phyloP scores from a whole-genome alignment of 1,140 invertebrate species.

The Neodiprion fabricii region DNA sequence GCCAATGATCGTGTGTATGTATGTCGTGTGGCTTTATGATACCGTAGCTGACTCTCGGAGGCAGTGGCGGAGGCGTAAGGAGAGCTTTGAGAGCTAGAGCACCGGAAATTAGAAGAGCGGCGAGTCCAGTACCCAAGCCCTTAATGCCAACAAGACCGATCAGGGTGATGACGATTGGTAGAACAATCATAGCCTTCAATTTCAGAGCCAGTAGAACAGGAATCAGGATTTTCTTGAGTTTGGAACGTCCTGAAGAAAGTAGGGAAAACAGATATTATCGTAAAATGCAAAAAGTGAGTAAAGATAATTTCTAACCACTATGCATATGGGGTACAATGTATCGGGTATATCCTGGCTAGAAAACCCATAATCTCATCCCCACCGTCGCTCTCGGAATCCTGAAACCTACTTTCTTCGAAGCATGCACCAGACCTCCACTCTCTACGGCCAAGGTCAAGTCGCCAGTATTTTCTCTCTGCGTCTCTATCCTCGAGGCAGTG shows the following conservation, averaged over 20 bases:
- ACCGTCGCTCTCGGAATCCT: slow-evolving; percentile 7
- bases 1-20: slow-evolving; percentile 59
- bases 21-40: slow-evolving; percentile 57
- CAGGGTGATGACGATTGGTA: slow-evolving; percentile 68
- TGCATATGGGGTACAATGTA: too few relatives aligned
- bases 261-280: slow-evolving; percentile 19
- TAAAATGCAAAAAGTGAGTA: slow-evolving; percentile 9
- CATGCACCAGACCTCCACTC: slow-evolving; percentile 8
- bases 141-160: slow-evolving; percentile 71
- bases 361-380: neutral
- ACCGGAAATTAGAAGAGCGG: slow-evolving; percentile 67
- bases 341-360: slow-evolving; percentile 25
- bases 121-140: slow-evolving; percentile 68
- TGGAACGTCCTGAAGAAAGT: slow-evolving; percentile 65
- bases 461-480: slow-evolving; percentile 25
- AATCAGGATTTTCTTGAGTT: slow-evolving; percentile 68
- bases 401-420: slow-evolving; percentile 48
- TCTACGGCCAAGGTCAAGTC: slow-evolving; percentile 47
- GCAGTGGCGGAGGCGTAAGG: slow-evolving; percentile 47
- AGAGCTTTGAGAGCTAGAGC: slow-evolving; percentile 62
- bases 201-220: slow-evolving; percentile 69
- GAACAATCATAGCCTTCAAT: slow-evolving; percentile 67
- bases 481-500: slow-evolving; percentile 7
- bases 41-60: slow-evolving; percentile 59
- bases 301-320: too few relatives aligned